Evolutionary conservation across 2,113 vertebrate genomes (phyloP).

Genomic region (rabbit (Oryctolagus cuniculus)): mOryCun1.1 NC_091432.1:87652501-87653000

Average conservation of each 20-base stretch:
- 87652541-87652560: background rate
- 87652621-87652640: background rate
- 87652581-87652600: background rate
- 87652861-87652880: background rate
- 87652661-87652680: background rate
- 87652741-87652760: background rate
- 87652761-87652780: background rate
- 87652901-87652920: background rate
- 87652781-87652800: background rate
- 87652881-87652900: background rate
- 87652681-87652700: background rate
- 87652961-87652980: background rate
- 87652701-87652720: background rate
- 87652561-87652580: background rate
- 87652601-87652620: background rate
- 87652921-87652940: background rate
- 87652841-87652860: background rate
- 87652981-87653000: slow-evolving; percentile 2
- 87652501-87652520: background rate
- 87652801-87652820: background rate
- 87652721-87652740: background rate
- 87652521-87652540: background rate
- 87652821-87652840: background rate
- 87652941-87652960: background rate
- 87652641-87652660: background rate